phyloP scores from a whole-genome alignment of 1,140 invertebrate species.

The Mycetomoellerius zeteki region DNA sequence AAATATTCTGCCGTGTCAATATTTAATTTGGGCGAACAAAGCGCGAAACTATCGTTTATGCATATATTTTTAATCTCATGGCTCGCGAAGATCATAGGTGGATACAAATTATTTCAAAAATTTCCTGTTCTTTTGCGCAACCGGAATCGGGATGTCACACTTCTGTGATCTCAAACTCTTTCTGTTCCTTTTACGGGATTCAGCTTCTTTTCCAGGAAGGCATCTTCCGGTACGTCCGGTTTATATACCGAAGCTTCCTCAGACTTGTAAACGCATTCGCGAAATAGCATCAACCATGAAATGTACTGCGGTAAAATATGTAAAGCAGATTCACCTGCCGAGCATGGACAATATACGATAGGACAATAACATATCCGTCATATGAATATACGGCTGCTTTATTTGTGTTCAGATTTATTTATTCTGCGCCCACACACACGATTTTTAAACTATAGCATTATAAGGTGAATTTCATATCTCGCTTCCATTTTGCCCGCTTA shows the following conservation, averaged over 20 bases:
- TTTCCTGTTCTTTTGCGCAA: not conserved
- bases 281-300: conserved; percentile 37
- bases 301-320: conserved; percentile 40
- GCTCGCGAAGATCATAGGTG: not conserved
- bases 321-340: conserved; percentile 28
- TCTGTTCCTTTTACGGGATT: conserved; percentile 1
- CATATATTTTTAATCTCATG: not conserved
- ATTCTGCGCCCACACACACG: not conserved
- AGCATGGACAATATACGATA: conserved; percentile 22
- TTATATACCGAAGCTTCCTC: conserved; percentile 20
- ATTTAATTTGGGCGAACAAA: not conserved
- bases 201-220: conserved; percentile 2
- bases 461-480: not conserved
- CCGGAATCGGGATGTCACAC: not conserved
- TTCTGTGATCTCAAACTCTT: not conserved
- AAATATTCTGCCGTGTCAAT: not conserved
- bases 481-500: not conserved
- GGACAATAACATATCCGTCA: conserved; percentile 20
- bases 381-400: not conserved
- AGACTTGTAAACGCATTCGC: conserved; percentile 22
- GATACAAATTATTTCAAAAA: conserved; percentile 51
- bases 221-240: conserved; percentile 13
- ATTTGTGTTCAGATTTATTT: conserved; percentile 32
- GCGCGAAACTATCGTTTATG: not conserved
- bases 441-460: conserved; percentile 17